Evolutionary conservation across 2,888 invertebrate genomes (phyloP), one percentile per base, ranked within the genome.

Genomic region (Anorthoa munda): DNA sequence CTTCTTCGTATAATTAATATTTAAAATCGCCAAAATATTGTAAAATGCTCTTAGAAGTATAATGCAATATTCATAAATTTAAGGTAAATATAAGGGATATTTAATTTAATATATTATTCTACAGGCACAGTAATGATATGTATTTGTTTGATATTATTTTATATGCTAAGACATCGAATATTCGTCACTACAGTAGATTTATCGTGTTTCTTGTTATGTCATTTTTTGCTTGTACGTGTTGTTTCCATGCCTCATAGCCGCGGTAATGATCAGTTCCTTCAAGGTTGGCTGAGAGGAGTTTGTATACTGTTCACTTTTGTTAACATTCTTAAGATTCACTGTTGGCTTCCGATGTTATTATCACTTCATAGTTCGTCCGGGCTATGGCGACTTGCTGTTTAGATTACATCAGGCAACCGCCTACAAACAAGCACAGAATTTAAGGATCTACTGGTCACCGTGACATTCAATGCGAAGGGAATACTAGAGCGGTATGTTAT

Each of bases 41-140:
- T 85, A 88, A 89, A 89, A 85, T 81, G 83, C 77, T 86, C 72
- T 74, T 82, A 75, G 15, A 39, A 9, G 48, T 75, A 86, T 60
- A 79, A 86, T 86, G 82, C 79, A 85, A 89, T 86, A 84, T 84
- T 86, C 67, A 69, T 86, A 86, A 85, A 87, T 89, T 75, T 81
- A 77, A 23, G 77, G 89, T 90, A 90, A 88, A 89, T 91, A 90
- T 88, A 85, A 77, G 85, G 76, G 83, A 86, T 90, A 87, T 89
- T 91, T 91, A 91, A 87, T 89, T 91, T 91, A 90, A 89, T 89
- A 88, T 88, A 90, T 91, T 92, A 89, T 82, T 88, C 88, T 95
- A 94, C 90, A 95, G 95, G 95, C 96, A 96, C 95, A 93, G 85
- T 90, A 87, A 92, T 95, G 95, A 96, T 96, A 96, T 96, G 95